Evolutionary conservation across 2,113 vertebrate genomes (phyloP).

Genomic region (Rhinichthys klamathensis): DNA sequence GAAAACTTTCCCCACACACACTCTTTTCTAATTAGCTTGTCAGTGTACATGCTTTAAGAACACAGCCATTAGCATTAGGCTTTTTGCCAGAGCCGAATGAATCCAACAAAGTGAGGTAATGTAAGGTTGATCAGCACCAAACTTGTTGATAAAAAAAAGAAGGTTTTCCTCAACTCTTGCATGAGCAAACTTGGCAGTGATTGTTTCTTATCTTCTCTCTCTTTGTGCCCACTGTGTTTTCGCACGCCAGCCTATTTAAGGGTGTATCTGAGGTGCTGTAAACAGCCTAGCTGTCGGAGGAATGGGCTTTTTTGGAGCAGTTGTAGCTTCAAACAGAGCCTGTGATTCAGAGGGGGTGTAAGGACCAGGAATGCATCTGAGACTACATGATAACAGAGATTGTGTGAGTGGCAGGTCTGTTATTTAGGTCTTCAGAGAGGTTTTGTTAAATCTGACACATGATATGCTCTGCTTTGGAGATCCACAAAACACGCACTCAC

Average conservation of each 20-base stretch:
- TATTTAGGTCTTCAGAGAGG: slow-evolving; percentile 50
- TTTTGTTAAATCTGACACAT: slow-evolving; percentile 55
- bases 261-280: slow-evolving; percentile 12
- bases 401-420: slow-evolving; percentile 54
- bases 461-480: slow-evolving; percentile 31
- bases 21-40: slow-evolving; percentile 14
- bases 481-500: slow-evolving; percentile 3
- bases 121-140: slow-evolving; percentile 14
- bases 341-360: slow-evolving; percentile 2
- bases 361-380: slow-evolving; percentile 57
- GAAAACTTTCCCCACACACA: background rate
- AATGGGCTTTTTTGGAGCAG: background rate
- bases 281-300: background rate
- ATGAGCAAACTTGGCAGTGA: background rate
- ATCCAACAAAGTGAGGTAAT: slow-evolving; percentile 14
- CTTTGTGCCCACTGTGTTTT: slow-evolving; percentile 28
- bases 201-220: slow-evolving; percentile 16
- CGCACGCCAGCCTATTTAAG: slow-evolving; percentile 7
- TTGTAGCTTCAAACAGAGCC: slow-evolving; percentile 17
- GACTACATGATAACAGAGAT: slow-evolving; percentile 55
- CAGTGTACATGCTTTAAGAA: background rate
- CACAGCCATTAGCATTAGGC: background rate
- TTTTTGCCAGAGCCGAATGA: background rate
- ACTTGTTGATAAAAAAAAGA: background rate
- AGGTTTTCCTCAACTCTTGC: background rate